Evolutionary conservation across 2,888 invertebrate genomes (phyloP).

Genomic region (Tridacna gigas): DNA sequence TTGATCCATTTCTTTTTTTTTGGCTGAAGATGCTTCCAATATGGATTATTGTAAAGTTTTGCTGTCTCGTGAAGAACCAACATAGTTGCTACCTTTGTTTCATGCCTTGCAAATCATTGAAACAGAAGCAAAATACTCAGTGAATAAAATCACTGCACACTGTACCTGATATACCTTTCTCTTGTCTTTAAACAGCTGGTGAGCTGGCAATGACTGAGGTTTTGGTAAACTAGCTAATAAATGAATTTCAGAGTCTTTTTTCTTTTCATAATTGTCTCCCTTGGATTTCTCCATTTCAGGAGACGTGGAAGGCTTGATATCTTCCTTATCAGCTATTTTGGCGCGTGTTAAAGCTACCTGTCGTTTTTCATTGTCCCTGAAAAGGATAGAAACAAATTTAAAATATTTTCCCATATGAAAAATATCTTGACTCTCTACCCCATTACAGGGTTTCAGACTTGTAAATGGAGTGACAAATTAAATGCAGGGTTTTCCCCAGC

Average conservation of each 20-base stretch:
- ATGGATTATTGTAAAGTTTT: too few relatives aligned
- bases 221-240: constrained; percentile 78
- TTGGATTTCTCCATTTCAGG: constrained; percentile 60
- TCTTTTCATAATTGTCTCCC: constrained; percentile 58
- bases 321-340: constrained; percentile 64
- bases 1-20: too few relatives aligned
- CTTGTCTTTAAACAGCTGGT: constrained; percentile 76
- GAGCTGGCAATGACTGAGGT: constrained; percentile 77
- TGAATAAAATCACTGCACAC: constrained; percentile 46
- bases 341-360: constrained; percentile 69
- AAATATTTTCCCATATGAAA: too few relatives aligned
- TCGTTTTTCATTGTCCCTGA: constrained; percentile 78
- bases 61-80: too few relatives aligned
- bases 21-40: too few relatives aligned
- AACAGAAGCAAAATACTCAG: constrained; percentile 11
- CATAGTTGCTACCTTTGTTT: too few relatives aligned
- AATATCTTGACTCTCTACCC: too few relatives aligned
- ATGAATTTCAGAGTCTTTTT: constrained; percentile 68
- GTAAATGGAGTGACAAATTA: too few relatives aligned
- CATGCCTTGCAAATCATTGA: not conserved
- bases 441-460: too few relatives aligned
- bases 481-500: too few relatives aligned
- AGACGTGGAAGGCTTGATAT: constrained; percentile 36
- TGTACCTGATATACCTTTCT: constrained; percentile 66
- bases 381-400: not conserved